A percentile compares a stretch with the other conserved stretches of the same genome.
Conservation (phyloP, 2,113 vertebrate species). For the Urocynchramus pylzowi region DNA sequence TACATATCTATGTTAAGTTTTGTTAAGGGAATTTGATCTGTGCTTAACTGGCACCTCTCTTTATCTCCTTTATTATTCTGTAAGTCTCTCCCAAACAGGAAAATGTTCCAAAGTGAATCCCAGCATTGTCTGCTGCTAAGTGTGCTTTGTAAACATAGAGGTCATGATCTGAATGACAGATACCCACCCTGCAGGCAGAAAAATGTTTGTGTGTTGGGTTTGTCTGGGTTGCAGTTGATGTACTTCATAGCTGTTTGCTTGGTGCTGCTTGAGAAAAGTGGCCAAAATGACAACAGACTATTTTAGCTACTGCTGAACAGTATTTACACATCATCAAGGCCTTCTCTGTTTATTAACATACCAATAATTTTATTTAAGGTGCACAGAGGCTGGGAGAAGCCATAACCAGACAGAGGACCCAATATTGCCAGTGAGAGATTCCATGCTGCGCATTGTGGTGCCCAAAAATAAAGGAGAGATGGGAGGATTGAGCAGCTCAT, state of each 20-base stretch:
- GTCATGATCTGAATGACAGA: not conserved
- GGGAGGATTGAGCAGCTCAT: not conserved
- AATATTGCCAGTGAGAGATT: not conserved
- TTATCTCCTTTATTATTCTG: not conserved
- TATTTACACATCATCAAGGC: not conserved
- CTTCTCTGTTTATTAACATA: not conserved
- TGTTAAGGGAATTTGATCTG: not conserved
- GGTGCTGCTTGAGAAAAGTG: not conserved
- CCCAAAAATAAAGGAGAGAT: not conserved
- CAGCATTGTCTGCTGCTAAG: not conserved
- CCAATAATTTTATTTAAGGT: not conserved
- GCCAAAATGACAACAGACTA: not conserved
- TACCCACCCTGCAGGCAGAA: fast-evolving
- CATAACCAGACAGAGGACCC: not conserved
- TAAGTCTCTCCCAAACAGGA: not conserved
- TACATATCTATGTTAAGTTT: fast-evolving
- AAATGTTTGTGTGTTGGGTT: fast-evolving
- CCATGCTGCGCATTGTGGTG: too few species aligned
- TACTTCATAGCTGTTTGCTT: not conserved
- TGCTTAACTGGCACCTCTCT: not conserved
- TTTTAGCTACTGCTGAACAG: not conserved
- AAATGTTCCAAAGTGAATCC: not conserved
- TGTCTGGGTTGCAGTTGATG: not conserved
- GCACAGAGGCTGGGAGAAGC: fast-evolving
- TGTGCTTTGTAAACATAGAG: not conserved